Conservation (phyloP, 2,888 invertebrate genomes). For the Ophion obscuratus region DNA sequence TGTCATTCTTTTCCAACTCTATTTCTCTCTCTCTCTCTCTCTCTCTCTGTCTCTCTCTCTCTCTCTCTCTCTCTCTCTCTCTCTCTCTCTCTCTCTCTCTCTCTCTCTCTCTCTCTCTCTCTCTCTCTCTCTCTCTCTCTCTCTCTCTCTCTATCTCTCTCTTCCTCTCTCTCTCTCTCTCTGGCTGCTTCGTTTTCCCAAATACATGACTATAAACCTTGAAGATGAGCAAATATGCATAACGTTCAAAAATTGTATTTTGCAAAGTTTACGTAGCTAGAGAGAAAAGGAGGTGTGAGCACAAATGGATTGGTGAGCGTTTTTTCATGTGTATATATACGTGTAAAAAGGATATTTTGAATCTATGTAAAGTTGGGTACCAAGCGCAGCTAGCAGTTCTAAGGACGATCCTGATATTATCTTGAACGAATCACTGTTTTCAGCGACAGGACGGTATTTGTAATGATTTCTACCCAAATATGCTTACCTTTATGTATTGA, state of each 20-base stretch:
- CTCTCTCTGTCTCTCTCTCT: neutral
- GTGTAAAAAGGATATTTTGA: neutral
- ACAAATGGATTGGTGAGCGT: conserved; percentile 19
- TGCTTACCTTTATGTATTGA: neutral
- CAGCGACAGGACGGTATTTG: neutral
- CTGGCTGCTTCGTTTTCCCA: neutral
- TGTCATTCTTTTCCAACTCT: conserved; percentile 3
- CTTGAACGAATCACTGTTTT: neutral
- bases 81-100: too few species aligned
- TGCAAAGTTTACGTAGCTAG: conserved; percentile 44
- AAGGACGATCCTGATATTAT: neutral
- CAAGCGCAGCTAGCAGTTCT: neutral
- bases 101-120: too few species aligned
- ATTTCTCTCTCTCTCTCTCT: neutral
- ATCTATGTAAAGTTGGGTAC: too few species aligned
- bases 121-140: too few species aligned
- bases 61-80: too few species aligned
- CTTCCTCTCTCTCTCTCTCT: too few species aligned
- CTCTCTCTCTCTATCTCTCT: too few species aligned
- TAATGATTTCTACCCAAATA: neutral
- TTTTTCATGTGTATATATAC: conserved; percentile 6
- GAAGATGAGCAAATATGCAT: conserved; percentile 45
- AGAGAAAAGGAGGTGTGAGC: conserved; percentile 19
- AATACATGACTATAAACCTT: conserved; percentile 18
- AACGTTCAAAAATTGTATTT: conserved; percentile 62